phyloP scores from a whole-genome alignment of 2,888 invertebrate species.

The Willowsia nigromaculata region DNA sequence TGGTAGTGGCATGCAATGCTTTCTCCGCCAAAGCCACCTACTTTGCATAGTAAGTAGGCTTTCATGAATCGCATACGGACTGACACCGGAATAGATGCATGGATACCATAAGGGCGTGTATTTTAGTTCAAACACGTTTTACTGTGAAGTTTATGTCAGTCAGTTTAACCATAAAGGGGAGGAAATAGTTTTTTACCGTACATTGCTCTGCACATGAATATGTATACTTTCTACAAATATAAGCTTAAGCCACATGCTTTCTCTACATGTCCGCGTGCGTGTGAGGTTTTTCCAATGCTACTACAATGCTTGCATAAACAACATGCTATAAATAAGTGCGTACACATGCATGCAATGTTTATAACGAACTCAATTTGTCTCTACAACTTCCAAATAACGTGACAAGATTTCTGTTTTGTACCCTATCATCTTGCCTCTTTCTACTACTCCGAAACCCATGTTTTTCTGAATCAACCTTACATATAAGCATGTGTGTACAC shows the following conservation, averaged over 20 bases:
- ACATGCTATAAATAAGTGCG: not conserved
- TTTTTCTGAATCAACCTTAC: not conserved
- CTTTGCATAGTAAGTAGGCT: slow-evolving; percentile 26
- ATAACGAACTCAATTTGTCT: not conserved
- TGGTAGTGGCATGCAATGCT: not conserved
- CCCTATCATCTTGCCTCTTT: not conserved
- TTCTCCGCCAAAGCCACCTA: slow-evolving; percentile 28
- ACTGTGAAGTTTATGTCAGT: not conserved
- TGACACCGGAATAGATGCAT: not conserved
- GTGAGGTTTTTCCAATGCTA: not conserved
- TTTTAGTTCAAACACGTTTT: not conserved
- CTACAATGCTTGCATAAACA: not conserved
- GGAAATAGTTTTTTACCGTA: not conserved
- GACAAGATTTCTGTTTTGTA: slow-evolving; percentile 8
- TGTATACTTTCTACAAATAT: not conserved
- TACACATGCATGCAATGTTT: not conserved
- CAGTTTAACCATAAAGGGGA: not conserved
- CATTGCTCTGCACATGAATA: not conserved
- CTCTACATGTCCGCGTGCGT: not conserved
- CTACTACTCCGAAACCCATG: not conserved
- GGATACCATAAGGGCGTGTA: not conserved
- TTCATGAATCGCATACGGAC: not conserved
- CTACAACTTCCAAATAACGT: slow-evolving; percentile 6
- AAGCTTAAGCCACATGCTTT: not conserved
- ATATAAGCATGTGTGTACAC: not conserved